Conservation (phyloP, 2,113 vertebrate species). For the Pterocles gutturalis region DNA sequence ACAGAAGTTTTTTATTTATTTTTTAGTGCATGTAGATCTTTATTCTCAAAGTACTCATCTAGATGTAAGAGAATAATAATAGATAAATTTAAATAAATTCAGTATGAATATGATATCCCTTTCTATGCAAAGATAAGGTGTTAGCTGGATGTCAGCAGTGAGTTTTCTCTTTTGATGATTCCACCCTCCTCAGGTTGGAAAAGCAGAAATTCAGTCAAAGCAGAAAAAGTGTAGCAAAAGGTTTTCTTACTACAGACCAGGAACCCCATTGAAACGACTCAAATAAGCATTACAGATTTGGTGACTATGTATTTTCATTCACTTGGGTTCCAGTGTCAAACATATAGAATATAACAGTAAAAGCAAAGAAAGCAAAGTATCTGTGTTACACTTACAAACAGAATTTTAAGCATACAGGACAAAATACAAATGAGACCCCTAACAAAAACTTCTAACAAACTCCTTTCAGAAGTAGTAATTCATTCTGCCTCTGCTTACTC, state of each 20-base stretch:
- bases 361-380: background rate
- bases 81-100: background rate
- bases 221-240: background rate
- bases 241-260: background rate
- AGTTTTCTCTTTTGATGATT: background rate
- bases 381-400: background rate
- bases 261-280: background rate
- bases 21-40: background rate
- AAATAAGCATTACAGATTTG: background rate
- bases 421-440: background rate
- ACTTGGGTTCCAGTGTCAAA: background rate
- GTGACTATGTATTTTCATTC: background rate
- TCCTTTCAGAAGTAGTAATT: background rate
- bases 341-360: background rate
- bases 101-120: background rate
- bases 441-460: background rate
- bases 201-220: background rate
- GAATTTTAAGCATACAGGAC: background rate
- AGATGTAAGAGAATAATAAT: background rate
- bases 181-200: background rate
- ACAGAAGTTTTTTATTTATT: background rate
- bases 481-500: background rate
- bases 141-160: background rate
- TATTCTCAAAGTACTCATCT: background rate
- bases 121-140: background rate